phyloP scores from a whole-genome alignment of 2,113 vertebrate species.

The Nothocercus julius region DNA sequence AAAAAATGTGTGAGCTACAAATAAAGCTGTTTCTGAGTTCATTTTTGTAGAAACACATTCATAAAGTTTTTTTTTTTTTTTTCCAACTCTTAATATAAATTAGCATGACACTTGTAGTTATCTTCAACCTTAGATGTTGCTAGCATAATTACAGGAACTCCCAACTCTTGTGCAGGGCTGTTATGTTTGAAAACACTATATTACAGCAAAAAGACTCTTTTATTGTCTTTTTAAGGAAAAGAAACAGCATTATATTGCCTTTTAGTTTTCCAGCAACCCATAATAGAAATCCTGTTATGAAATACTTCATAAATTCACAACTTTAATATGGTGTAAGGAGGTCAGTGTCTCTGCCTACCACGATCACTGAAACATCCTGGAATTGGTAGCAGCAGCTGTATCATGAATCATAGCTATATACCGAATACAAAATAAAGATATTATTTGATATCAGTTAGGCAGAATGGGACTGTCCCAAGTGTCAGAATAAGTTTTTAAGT shows the following conservation, averaged over 20 bases:
- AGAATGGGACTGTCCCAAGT: not conserved
- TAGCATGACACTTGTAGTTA: not conserved
- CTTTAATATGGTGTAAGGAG: not conserved
- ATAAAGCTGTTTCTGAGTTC: constrained; percentile 78
- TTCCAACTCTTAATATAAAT: not conserved
- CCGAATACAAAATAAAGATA: constrained; percentile 5
- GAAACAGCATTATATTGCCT: not conserved
- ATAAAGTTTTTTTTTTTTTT: constrained; percentile 17
- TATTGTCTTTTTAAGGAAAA: constrained; percentile 4
- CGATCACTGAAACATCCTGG: not conserved
- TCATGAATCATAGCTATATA: constrained; percentile 17
- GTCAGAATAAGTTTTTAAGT: constrained; percentile 14
- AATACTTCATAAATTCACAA: not conserved
- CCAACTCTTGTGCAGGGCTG: not conserved
- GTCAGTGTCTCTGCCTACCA: not conserved
- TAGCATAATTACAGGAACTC: not conserved
- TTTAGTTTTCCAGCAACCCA: not conserved
- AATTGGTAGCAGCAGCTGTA: not conserved
- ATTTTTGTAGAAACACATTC: constrained; percentile 63
- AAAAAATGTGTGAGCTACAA: constrained; percentile 67
- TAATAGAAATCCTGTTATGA: not conserved
- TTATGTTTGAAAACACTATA: not conserved
- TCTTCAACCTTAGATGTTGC: not conserved
- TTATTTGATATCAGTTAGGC: constrained; percentile 38
- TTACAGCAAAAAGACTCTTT: not conserved